Evolutionary conservation across 1,140 invertebrate genomes (phyloP).

Genomic region (Drosophila pectinifera): DNA sequence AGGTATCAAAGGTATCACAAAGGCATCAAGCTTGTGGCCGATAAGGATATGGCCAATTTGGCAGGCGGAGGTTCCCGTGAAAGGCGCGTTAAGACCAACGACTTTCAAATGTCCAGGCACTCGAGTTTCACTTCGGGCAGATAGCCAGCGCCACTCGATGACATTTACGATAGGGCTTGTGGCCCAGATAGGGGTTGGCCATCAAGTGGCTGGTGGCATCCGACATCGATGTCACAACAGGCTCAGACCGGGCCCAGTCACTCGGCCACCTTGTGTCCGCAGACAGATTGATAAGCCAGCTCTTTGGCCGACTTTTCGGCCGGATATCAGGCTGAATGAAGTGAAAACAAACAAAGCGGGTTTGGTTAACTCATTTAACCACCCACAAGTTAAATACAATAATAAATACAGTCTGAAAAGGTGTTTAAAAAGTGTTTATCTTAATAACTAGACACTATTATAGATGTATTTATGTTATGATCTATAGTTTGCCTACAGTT

Average conservation of each 20-base stretch:
- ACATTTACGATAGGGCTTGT: constrained; percentile 23
- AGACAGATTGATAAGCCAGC: constrained; percentile 24
- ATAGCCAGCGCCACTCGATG: constrained; percentile 42
- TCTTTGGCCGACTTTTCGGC: constrained; percentile 13
- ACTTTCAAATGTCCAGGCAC: constrained; percentile 59
- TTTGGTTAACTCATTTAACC: neutral
- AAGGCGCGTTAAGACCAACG: constrained; percentile 29
- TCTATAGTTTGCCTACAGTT: constrained; percentile 4
- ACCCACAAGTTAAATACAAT: neutral
- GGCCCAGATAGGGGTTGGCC: constrained; percentile 16
- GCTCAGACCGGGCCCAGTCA: constrained; percentile 26
- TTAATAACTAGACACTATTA: neutral
- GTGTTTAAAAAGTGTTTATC: neutral
- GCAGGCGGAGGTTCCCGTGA: constrained; percentile 24
- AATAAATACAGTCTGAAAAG: neutral
- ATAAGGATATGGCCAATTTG: constrained; percentile 25
- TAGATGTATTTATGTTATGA: constrained; percentile 1
- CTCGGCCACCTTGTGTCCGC: constrained; percentile 12
- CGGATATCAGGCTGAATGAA: constrained; percentile 1
- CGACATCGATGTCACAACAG: constrained; percentile 28
- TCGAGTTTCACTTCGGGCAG: constrained; percentile 20
- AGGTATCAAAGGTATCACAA: neutral
- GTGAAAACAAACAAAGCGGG: neutral
- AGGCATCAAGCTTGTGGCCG: constrained; percentile 9
- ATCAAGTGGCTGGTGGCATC: constrained; percentile 27